Conservation (phyloP, 2,888 invertebrate species). For the Ectobius pallidus region DNA sequence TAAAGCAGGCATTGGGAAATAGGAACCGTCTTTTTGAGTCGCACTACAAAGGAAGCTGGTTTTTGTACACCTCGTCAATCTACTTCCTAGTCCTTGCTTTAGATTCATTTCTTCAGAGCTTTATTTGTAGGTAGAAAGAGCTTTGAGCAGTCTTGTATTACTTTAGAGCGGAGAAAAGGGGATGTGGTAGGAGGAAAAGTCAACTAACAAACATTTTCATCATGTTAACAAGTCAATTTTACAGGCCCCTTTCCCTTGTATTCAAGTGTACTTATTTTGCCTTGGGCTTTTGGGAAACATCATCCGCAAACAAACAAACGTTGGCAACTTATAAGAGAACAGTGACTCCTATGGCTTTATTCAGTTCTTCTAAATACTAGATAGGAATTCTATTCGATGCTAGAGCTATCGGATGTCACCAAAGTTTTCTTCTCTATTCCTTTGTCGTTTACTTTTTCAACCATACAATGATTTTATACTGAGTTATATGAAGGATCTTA, state of each 20-base stretch:
- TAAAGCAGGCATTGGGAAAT: too few species aligned
- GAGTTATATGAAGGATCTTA: too few species aligned
- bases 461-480: too few species aligned
- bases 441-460: too few species aligned
- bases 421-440: too few species aligned
- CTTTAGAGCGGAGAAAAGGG: neutral
- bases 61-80: neutral
- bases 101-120: neutral
- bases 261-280: neutral
- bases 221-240: slow-evolving; percentile 22
- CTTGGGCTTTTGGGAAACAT: neutral
- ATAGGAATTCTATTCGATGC: too few species aligned
- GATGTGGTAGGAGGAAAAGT: neutral
- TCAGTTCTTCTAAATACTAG: too few species aligned
- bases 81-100: neutral
- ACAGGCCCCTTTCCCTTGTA: neutral
- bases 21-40: too few species aligned
- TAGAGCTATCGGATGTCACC: too few species aligned
- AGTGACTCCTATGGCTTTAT: too few species aligned
- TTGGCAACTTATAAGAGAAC: too few species aligned
- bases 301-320: too few species aligned
- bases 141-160: neutral
- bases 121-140: slow-evolving; percentile 13
- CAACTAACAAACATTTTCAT: slow-evolving; percentile 14
- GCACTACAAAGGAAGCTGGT: neutral